Base-by-base conservation (phyloP, 2,113 vertebrate genomes). In the Neogobius melanostomus region DNA sequence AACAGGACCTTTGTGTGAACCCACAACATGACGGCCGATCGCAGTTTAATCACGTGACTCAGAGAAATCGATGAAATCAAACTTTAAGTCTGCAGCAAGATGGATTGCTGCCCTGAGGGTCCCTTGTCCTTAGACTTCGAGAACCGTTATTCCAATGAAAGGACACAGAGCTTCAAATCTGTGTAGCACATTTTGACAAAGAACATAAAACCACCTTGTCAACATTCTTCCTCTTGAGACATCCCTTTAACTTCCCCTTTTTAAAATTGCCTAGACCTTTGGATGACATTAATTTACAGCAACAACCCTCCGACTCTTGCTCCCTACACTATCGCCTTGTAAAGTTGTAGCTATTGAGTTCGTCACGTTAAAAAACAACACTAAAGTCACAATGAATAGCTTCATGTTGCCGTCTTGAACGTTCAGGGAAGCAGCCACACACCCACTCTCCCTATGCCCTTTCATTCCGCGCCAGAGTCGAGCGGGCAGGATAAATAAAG, bases 401-500 rank as follows among this genome's bases (percentile, higher is more conserved):
- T 17, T 48, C 11, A 63, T 11, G 46, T 12, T 2, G 46, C 6
- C 16, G 2, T 11, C 15, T 47, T 6, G 62, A 10, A 47, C 12
- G 45, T 64, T 46, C 44, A 6, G 14, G 15, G 8, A 11, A 16
- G 62, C 44, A 28, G 46, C 44, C 62, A 21, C 62, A 48, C 46
- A 65, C 12, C 45, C 0, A 0, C 6, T 62, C 28, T 63, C 0
- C 43, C 56, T 36, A 48, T 21, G 46, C 62, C 59, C 54, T 61
- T 52, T 65, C 49, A 51, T 44, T 49, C 67, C 15, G 63, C 7
- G 1, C 61, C 36, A 45, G 50, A n/a, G 52, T 47, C 54, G 52
- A 70, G 53, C n/a, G 45, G 7, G 15, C 64, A 53, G 62, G 61
- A 69, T 74, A 56, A 82, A 72, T 66, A 65, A 77, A 56, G 49